Percentiles rank a stretch among this genome's conserved stretches.
Evolutionary conservation across 2,113 vertebrate genomes (phyloP).

Genomic region (Pelecanus crispus): DNA sequence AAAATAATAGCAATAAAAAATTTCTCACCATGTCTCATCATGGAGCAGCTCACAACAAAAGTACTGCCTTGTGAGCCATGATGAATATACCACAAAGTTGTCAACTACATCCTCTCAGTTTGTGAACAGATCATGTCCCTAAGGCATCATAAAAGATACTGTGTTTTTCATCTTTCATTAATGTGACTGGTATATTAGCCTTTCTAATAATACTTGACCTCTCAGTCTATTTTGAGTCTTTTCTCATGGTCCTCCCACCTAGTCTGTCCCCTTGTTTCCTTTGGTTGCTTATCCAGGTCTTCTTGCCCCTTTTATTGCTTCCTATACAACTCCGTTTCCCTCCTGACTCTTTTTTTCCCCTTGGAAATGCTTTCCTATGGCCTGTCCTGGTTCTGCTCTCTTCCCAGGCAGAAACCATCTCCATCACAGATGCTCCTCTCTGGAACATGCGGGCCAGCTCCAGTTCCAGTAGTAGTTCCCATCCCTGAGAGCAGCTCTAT

Average conservation of each 20-base stretch:
- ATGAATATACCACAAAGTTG: not conserved
- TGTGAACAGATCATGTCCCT: not conserved
- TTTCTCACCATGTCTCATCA: not conserved
- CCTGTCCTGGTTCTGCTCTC: not conserved
- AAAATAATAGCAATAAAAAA: not conserved
- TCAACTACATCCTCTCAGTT: not conserved
- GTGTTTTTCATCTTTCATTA: not conserved
- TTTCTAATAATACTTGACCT: not conserved
- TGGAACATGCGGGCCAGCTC: not conserved
- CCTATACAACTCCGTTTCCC: not conserved
- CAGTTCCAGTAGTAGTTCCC: not conserved
- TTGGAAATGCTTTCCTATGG: not conserved
- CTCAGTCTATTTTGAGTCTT: not conserved
- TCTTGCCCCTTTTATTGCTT: not conserved
- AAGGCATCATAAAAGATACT: not conserved
- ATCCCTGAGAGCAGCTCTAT: not conserved
- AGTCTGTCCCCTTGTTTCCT: not conserved
- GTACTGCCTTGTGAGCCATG: not conserved
- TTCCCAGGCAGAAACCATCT: not conserved
- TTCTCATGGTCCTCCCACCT: not conserved
- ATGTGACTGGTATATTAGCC: not conserved
- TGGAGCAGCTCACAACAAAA: not conserved
- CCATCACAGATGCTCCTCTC: rapidly evolving
- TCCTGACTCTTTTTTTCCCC: not conserved
- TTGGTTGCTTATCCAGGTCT: not conserved